These are phyloP conservation scores for Drosophila quinaria DNA, from an alignment of 2,888 invertebrate species.

Conservation along the genomic window DNA sequence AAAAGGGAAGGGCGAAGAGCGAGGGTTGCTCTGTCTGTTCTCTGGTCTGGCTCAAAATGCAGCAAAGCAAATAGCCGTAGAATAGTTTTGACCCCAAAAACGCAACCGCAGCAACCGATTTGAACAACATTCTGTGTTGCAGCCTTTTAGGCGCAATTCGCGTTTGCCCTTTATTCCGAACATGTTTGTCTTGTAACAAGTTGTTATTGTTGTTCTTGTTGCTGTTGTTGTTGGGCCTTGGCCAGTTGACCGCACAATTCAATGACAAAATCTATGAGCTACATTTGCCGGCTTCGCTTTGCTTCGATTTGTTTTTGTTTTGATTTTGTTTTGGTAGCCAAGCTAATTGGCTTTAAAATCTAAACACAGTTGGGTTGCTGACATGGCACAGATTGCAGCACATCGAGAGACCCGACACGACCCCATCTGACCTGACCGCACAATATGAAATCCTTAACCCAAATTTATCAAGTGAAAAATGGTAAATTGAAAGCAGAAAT, in stretches of 20 bases:
- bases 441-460: constrained; percentile 56
- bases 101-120: constrained; percentile 42
- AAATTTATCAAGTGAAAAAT: constrained; percentile 30
- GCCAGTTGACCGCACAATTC: constrained; percentile 43
- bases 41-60: constrained; percentile 44
- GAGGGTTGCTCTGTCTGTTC: constrained; percentile 4
- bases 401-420: constrained; percentile 21
- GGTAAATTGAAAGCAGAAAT: constrained; percentile 1
- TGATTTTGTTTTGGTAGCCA: constrained; percentile 39
- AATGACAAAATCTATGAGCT: constrained; percentile 56
- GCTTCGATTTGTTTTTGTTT: constrained; percentile 6
- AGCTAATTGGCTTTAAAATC: constrained; percentile 75
- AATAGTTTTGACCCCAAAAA: constrained; percentile 45
- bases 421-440: constrained; percentile 18
- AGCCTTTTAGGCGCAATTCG: constrained; percentile 47
- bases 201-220: constrained; percentile 9
- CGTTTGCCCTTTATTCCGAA: constrained; percentile 11
- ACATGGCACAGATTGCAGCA: constrained; percentile 59
- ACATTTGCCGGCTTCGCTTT: constrained; percentile 37
- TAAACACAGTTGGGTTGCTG: constrained; percentile 63
- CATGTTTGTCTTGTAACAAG: constrained; percentile 42
- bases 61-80: constrained; percentile 61
- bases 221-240: constrained; percentile 13
- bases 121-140: constrained; percentile 50
- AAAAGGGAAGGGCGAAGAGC: background rate